phyloP scores from a whole-genome alignment of 2,113 vertebrate species.

The Ranitomeya imitator region DNA sequence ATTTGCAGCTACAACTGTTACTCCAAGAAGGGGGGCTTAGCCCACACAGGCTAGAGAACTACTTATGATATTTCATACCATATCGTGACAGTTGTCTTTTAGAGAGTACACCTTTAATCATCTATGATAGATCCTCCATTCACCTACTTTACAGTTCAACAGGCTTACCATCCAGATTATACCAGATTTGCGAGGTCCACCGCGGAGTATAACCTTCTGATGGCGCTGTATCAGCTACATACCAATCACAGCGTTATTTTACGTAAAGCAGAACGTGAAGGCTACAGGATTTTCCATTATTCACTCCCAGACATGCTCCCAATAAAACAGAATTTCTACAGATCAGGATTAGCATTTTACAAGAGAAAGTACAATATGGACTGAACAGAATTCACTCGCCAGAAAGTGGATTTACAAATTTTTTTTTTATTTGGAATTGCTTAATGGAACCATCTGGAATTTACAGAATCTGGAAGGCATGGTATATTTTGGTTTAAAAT shows the following conservation, averaged over 20 bases:
- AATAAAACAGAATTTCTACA: conserved; percentile 13
- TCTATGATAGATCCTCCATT: background rate
- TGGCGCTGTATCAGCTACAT: background rate
- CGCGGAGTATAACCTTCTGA: background rate
- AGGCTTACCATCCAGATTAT: too few species aligned
- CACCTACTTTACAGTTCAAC: background rate
- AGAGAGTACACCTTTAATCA: background rate
- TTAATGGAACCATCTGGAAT: background rate
- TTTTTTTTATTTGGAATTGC: background rate
- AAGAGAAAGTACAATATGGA: background rate
- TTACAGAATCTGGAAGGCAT: background rate
- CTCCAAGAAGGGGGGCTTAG: too few species aligned
- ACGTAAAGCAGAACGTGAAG: background rate
- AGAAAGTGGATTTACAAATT: conserved; percentile 2
- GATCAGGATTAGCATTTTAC: background rate
- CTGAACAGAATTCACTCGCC: background rate
- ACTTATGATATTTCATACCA: too few species aligned
- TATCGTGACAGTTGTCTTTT: too few species aligned
- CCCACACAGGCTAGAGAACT: too few species aligned
- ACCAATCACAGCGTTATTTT: background rate
- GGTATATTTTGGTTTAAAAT: background rate
- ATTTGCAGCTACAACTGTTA: too few species aligned
- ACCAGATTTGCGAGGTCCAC: background rate
- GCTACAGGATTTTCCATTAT: background rate
- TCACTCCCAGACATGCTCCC: background rate